Percentiles rank a stretch among this genome's conserved stretches.
Evolutionary conservation across 2,888 invertebrate species (phyloP).

Genomic region (Tetanocera ferruginea): DNA sequence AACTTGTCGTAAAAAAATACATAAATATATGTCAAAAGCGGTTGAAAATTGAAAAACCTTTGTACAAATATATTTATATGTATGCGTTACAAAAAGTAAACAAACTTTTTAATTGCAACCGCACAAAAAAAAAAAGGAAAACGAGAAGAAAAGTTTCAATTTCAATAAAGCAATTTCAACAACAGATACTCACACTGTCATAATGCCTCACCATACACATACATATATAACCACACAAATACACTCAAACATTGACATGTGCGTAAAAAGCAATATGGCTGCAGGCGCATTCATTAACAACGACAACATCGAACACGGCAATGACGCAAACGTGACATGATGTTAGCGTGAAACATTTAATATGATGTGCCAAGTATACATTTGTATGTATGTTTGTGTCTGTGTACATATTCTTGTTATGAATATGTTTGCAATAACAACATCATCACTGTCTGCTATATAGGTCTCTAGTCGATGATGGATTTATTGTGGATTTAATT

Average conservation of each 20-base stretch:
- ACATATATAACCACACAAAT: too few species aligned
- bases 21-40: too few species aligned
- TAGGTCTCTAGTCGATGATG: neutral
- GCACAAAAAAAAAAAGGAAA: neutral
- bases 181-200: neutral
- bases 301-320: neutral
- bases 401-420: too few species aligned
- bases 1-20: too few species aligned
- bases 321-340: neutral
- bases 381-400: neutral
- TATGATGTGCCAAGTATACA: neutral
- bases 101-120: neutral
- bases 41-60: too few species aligned
- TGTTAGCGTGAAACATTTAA: neutral
- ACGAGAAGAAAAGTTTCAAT: conserved; percentile 13
- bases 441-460: neutral
- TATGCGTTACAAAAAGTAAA: too few species aligned
- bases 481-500: neutral
- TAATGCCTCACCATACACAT: too few species aligned
- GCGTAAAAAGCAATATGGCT: neutral
- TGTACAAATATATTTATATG: too few species aligned
- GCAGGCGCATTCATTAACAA: conserved; percentile 7
- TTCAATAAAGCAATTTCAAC: neutral
- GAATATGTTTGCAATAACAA: neutral
- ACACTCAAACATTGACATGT: too few species aligned